These are phyloP conservation scores for Alosa sapidissima DNA, from an alignment of 2,797 vertebrate genomes.

Conservation along the genomic window DNA sequence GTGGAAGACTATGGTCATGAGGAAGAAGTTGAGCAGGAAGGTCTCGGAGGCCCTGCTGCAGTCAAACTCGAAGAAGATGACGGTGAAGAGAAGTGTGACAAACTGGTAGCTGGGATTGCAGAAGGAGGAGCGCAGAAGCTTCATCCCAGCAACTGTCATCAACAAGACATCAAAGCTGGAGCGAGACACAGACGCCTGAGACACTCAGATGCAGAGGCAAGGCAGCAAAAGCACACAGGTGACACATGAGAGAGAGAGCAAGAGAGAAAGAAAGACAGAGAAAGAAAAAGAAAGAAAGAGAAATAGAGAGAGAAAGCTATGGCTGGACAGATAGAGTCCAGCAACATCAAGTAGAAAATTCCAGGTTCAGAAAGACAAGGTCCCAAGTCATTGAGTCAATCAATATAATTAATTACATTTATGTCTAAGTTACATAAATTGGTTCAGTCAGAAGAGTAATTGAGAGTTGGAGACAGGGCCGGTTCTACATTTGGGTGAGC, in stretches of 20 bases:
- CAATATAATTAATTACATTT: not conserved
- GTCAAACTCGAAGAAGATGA: slow-evolving; percentile 94
- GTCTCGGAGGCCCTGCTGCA: slow-evolving; percentile 88
- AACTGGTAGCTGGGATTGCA: slow-evolving; percentile 93
- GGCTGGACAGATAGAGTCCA: not conserved
- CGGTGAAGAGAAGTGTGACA: slow-evolving; percentile 88
- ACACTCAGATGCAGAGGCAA: slow-evolving; percentile 53
- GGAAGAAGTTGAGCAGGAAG: slow-evolving; percentile 94
- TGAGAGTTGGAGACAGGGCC: not conserved
- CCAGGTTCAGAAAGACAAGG: not conserved
- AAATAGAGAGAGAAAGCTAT: not conserved
- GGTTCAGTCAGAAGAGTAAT: not conserved
- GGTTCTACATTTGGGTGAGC: too few relatives aligned
- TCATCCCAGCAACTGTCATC: slow-evolving; percentile 90
- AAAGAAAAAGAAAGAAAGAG: not conserved
- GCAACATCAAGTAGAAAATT: not conserved
- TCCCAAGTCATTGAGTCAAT: not conserved
- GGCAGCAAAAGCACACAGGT: slow-evolving; percentile 45
- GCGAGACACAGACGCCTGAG: slow-evolving; percentile 58
- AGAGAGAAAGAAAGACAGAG: not conserved
- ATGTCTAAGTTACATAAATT: not conserved
- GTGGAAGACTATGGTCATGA: slow-evolving; percentile 93
- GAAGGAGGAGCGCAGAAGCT: slow-evolving; percentile 93
- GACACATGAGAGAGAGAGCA: not conserved
- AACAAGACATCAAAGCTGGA: slow-evolving; percentile 92